Percentiles rank a stretch among this genome's conserved stretches.
phyloP scores from a whole-genome alignment of 2,797 vertebrate species.

The Margarornis squamiger region DNA sequence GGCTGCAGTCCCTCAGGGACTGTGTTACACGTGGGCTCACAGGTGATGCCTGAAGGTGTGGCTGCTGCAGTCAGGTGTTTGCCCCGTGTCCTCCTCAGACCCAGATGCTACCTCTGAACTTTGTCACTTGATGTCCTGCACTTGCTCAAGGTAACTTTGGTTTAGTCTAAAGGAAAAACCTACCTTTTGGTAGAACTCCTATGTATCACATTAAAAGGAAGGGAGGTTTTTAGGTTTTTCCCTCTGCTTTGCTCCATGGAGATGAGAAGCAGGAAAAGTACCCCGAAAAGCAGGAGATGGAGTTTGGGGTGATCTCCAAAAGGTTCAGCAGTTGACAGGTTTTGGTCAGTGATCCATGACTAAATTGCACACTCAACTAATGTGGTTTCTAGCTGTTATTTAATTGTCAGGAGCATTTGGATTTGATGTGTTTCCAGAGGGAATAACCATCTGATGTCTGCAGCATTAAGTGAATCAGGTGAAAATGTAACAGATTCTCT shows the following conservation, averaged over 20 bases:
- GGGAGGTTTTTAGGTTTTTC: neutral
- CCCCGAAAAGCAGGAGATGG: rapidly evolving
- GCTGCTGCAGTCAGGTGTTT: neutral
- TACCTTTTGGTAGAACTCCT: neutral
- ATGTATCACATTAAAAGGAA: neutral
- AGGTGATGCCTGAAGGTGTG: neutral
- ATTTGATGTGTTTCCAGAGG: neutral
- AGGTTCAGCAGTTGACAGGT: neutral
- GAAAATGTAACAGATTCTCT: neutral
- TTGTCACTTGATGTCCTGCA: neutral
- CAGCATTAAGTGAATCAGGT: neutral
- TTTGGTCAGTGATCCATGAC: neutral
- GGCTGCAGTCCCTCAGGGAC: neutral
- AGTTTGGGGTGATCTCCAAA: neutral
- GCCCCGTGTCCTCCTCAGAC: rapidly evolving
- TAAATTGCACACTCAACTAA: neutral
- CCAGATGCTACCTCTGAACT: neutral
- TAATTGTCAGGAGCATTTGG: neutral
- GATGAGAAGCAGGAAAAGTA: neutral
- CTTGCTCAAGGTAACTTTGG: neutral
- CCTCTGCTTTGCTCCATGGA: neutral
- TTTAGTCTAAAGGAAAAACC: neutral
- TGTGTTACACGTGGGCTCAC: rapidly evolving
- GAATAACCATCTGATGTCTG: neutral
- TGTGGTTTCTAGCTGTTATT: neutral